Percentiles rank a stretch among this genome's conserved stretches.
Conservation (phyloP, 2,797 vertebrate genomes). For the Bovichtus diacanthus region DNA sequence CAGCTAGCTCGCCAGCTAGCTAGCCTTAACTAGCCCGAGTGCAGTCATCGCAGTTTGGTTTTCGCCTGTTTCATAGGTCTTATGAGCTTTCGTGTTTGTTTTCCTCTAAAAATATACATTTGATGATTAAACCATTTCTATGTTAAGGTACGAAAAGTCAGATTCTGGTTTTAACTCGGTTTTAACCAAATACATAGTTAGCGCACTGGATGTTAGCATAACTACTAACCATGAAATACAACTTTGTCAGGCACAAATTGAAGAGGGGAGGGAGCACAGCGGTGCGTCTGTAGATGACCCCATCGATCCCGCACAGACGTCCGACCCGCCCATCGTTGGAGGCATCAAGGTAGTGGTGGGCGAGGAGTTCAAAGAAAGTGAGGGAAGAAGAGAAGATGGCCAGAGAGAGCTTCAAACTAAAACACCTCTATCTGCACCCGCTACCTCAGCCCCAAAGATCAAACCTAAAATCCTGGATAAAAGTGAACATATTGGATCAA, state of each 20-base stretch:
- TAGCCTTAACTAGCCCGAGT: too few species aligned
- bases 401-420: background rate
- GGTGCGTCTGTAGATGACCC: background rate
- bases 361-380: background rate
- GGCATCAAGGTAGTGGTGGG: background rate
- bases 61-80: too few species aligned
- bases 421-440: background rate
- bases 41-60: background rate
- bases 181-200: too few species aligned
- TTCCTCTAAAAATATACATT: background rate
- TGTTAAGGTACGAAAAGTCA: background rate
- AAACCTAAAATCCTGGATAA: background rate
- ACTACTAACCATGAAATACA: too few species aligned
- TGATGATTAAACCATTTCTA: background rate
- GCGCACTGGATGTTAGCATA: too few species aligned
- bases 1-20: too few species aligned
- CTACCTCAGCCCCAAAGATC: background rate
- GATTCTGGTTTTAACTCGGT: background rate
- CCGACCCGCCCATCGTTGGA: background rate
- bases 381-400: background rate
- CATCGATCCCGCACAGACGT: rapidly evolving
- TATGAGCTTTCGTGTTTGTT: too few species aligned
- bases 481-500: background rate
- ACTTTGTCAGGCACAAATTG: too few species aligned
- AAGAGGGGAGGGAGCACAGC: background rate